Conservation (phyloP, 2,797 vertebrate genomes). For the Acrocephalus scirpaceus region DNA sequence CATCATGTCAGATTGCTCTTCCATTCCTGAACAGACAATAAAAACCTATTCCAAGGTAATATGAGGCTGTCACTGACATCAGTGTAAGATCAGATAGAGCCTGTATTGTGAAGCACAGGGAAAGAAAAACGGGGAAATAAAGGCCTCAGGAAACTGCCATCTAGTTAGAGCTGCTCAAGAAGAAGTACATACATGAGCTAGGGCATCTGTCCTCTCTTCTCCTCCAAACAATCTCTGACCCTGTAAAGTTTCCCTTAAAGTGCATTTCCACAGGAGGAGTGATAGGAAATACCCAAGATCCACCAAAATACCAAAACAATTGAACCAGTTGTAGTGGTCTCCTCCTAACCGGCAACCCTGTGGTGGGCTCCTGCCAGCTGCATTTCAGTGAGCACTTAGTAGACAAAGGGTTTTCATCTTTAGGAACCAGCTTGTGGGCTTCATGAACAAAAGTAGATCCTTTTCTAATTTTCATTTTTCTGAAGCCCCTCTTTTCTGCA, state of each 20-base stretch:
- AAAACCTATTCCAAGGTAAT: not conserved
- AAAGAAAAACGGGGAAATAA: not conserved
- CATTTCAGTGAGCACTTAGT: not conserved
- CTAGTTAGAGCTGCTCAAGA: not conserved
- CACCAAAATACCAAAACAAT: not conserved
- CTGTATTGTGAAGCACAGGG: not conserved
- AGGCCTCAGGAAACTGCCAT: not conserved
- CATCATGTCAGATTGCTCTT: not conserved
- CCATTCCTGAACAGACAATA: not conserved
- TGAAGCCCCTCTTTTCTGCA: not conserved
- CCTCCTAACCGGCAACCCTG: not conserved
- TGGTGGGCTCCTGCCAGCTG: not conserved
- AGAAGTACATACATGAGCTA: not conserved
- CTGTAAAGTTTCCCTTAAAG: not conserved
- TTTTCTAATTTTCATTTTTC: not conserved
- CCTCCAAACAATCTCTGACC: not conserved
- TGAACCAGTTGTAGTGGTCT: accelerated
- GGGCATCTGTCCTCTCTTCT: not conserved
- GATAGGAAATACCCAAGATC: not conserved
- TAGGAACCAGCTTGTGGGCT: not conserved
- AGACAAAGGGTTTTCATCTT: not conserved
- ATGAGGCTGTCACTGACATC: not conserved
- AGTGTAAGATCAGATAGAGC: not conserved
- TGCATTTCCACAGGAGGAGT: not conserved
- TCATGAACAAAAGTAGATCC: not conserved